phyloP scores from a whole-genome alignment of 1,140 invertebrate species.

The Drosophila ambigua region DNA sequence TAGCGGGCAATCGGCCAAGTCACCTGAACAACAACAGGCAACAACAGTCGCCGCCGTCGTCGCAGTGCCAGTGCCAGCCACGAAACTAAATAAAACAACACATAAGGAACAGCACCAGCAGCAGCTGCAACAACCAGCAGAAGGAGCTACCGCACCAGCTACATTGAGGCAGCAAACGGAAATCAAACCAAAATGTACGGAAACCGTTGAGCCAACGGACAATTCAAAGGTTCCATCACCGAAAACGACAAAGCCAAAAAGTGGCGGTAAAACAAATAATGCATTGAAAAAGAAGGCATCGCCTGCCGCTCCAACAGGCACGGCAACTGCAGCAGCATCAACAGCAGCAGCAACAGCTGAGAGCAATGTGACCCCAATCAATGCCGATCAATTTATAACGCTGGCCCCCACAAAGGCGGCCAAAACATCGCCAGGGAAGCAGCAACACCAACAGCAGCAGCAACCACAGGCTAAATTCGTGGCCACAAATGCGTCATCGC shows the following conservation, averaged over 20 bases:
- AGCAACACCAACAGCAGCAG: conserved; percentile 31
- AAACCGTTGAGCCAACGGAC: conserved; percentile 44
- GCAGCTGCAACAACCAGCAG: conserved; percentile 51
- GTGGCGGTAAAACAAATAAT: conserved; percentile 66
- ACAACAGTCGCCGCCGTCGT: conserved; percentile 33
- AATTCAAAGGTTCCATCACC: conserved; percentile 77
- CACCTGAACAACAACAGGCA: conserved; percentile 82
- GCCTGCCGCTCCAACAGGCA: conserved; percentile 3
- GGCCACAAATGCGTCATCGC: conserved; percentile 60
- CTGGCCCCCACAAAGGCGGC: conserved; percentile 71
- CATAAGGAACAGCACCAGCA: conserved; percentile 67
- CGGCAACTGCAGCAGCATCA: conserved; percentile 9
- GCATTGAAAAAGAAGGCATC: conserved; percentile 36
- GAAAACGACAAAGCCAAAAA: conserved; percentile 62
- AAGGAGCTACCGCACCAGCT: conserved; percentile 40
- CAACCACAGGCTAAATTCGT: conserved; percentile 27
- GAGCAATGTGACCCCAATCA: conserved; percentile 81
- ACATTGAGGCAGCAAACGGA: conserved; percentile 66
- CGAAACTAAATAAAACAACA: conserved; percentile 78
- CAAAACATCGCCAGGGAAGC: conserved; percentile 45
- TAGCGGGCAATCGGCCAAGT: conserved; percentile 81
- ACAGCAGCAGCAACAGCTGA: conserved; percentile 46
- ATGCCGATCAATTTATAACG: conserved; percentile 83
- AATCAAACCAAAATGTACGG: conserved; percentile 75
- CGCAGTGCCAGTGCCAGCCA: conserved; percentile 15